Evolutionary conservation across 2,797 vertebrate genomes (phyloP), one percentile per base, ranked within the genome.

Genomic region (Paguma larvata): DNA sequence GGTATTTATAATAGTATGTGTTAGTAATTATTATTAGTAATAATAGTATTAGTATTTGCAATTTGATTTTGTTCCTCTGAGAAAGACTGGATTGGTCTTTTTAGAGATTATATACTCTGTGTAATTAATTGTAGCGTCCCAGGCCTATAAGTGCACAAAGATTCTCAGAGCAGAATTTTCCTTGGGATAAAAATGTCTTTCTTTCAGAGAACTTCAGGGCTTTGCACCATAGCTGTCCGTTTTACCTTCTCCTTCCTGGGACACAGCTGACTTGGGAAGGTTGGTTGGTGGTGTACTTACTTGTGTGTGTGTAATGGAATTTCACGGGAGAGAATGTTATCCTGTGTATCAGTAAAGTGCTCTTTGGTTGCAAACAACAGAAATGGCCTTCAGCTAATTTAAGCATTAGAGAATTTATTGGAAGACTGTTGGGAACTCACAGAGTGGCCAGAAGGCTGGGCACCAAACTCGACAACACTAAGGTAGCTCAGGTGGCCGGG

Each of bases 161-260:
- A 79, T 27, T 89, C 18, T 96, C 90, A 82, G 34, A 91, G 18
- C 48, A 83, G 78, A 83, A 19, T 88, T 89, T 75, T 92, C 48
- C 67, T 32, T 72, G 32, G 44, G 32, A 89, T 83, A 80, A 88
- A 94, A 88, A 91, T 95, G 41, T 5, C 85, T 62, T 1, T 96
- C 85, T 96, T 97, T 97, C 96, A 90, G 87, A 56, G 97, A 97
- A 79, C 83, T 94, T 95, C 72, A 91, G 82, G 73, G 23, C 82
- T 95, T 72, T 63, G 48, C 67, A 14, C 48, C 44, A 10, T 34
- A 79, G 80, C 72, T 89, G 34, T 93, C 78, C 91, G 56, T 88
- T 80, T 93, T 73, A 85, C 53, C 59, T 51, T 27, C 48, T 70
- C 18, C 80, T 65, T 88, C 63, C 63, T 63, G 41, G 85, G 44